Base-by-base conservation (phyloP, 2,888 invertebrate species). In the Plagodis pulveraria region DNA sequence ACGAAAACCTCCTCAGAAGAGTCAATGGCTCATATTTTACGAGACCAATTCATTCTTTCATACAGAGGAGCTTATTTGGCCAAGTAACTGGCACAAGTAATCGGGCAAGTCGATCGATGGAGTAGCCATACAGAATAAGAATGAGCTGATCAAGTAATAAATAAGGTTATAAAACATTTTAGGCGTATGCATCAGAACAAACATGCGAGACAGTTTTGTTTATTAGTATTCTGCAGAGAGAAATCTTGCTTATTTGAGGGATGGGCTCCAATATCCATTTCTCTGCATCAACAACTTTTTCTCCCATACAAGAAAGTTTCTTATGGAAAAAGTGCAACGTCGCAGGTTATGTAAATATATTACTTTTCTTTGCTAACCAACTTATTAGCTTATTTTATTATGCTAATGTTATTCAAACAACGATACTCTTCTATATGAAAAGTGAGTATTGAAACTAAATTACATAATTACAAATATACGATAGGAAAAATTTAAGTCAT, bases 121-220 rank as follows among this genome's bases (percentile, higher is more conserved):
- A 66, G 66, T 65, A 67, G 65, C 67, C 70, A 65, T 50, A 50
- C 63, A 58, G 78, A 76, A 78, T 77, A 76, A 69, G 56, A 78
- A 77, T 76, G 67, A 69, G 66, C 63, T 59, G 68, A 74, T 78
- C 72, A 70, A 66, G 62, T 66, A 65, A 76, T 72, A 71, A 71
- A 76, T 74, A 70, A 67, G 64, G 67, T 51, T 56, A 71, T 78
- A 73, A 73, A 78, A 56, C 46, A 61, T 61, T 61, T 48, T 42
- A 49, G 60, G 45, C 45, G 43, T 49, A 40, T 56, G 56, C 56
- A 56, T 36, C 49, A 32, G 41, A n/a, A 45, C 52, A 48, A 52
- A 58, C 50, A 49, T 38, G 41, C n/a, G 34, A 47, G 50, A 35
- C 46, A 50, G 46, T 50, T 59, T 55, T 47, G 45, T 58, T 58